Percentiles rank a stretch among this genome's conserved stretches.
Conservation (phyloP, 2,113 vertebrate genomes). For the Rhegmatorhina hoffmannsi region DNA sequence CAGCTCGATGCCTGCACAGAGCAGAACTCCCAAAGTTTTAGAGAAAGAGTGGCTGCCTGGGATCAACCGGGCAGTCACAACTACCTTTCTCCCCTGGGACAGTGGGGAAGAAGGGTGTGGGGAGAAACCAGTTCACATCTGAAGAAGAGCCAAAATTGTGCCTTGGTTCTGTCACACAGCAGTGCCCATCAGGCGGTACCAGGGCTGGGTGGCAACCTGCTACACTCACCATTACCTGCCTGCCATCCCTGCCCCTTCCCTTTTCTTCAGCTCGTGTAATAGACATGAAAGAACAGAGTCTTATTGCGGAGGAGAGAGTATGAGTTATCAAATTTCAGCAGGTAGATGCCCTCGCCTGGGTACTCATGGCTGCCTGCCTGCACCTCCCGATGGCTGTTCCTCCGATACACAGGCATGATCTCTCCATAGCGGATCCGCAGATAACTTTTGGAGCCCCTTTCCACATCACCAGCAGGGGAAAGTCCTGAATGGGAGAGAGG, state of each 20-base stretch:
- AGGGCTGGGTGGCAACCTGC: conserved; percentile 57
- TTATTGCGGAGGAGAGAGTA: conserved; percentile 98
- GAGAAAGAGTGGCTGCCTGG: conserved; percentile 17
- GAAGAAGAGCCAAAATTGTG: conserved; percentile 25
- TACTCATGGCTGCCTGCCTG: conserved; percentile 93
- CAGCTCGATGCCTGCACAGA: conserved; percentile 9
- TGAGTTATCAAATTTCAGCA: conserved; percentile 97
- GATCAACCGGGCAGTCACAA: not conserved
- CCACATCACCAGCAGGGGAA: conserved; percentile 86
- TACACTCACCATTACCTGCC: not conserved
- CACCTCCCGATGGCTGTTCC: conserved; percentile 92
- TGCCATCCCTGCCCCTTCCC: conserved; percentile 12
- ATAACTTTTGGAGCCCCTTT: conserved; percentile 86
- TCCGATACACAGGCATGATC: conserved; percentile 90
- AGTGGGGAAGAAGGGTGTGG: not conserved
- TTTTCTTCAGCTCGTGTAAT: conserved; percentile 83
- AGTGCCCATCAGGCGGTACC: not conserved
- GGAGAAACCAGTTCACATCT: conserved; percentile 21
- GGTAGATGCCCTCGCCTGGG: conserved; percentile 95
- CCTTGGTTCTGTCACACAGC: conserved; percentile 6
- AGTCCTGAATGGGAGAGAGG: conserved; percentile 75
- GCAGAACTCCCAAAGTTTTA: not conserved
- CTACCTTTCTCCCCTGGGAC: conserved; percentile 25
- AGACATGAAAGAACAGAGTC: conserved; percentile 95
- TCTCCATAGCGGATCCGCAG: conserved; percentile 87